phyloP scores from a whole-genome alignment of 2,888 invertebrate species.

The Monopis laevigella region DNA sequence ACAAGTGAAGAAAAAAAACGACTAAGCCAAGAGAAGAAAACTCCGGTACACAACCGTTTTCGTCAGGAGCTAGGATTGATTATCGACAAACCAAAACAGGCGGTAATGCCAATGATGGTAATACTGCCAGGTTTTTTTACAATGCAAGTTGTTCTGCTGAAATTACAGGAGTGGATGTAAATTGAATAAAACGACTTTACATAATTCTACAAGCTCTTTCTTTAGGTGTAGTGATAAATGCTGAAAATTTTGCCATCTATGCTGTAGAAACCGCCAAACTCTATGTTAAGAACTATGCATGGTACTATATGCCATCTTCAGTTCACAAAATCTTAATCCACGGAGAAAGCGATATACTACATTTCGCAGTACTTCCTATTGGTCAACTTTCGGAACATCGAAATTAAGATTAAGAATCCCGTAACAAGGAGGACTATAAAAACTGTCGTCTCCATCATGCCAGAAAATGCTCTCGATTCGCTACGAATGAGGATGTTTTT shows the following conservation, averaged over 20 bases:
- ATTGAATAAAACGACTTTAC: slow-evolving; percentile 12
- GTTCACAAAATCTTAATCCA: too few species aligned
- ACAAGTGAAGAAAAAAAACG: neutral
- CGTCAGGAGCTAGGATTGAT: neutral
- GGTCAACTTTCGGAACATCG: slow-evolving; percentile 15
- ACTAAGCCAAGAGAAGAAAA: slow-evolving; percentile 1
- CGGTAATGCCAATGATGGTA: slow-evolving; percentile 13
- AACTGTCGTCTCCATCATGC: slow-evolving; percentile 14
- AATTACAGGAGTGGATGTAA: slow-evolving; percentile 14
- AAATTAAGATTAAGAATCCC: slow-evolving; percentile 16
- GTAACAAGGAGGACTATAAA: slow-evolving; percentile 17
- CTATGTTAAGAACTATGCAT: too few species aligned
- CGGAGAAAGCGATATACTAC: too few species aligned
- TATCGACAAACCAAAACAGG: slow-evolving; percentile 12
- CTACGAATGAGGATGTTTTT: slow-evolving; percentile 10
- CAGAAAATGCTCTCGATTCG: slow-evolving; percentile 9
- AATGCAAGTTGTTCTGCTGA: slow-evolving; percentile 16
- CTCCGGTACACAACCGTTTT: slow-evolving; percentile 4
- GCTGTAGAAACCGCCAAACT: slow-evolving; percentile 13
- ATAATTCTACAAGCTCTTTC: slow-evolving; percentile 15
- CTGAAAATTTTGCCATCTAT: slow-evolving; percentile 13
- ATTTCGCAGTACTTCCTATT: slow-evolving; percentile 8
- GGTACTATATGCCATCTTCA: too few species aligned
- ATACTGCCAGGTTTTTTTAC: slow-evolving; percentile 17
- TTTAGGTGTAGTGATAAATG: slow-evolving; percentile 8